Conservation (phyloP, 1,140 invertebrate genomes). For the Diorhabda elongata region DNA sequence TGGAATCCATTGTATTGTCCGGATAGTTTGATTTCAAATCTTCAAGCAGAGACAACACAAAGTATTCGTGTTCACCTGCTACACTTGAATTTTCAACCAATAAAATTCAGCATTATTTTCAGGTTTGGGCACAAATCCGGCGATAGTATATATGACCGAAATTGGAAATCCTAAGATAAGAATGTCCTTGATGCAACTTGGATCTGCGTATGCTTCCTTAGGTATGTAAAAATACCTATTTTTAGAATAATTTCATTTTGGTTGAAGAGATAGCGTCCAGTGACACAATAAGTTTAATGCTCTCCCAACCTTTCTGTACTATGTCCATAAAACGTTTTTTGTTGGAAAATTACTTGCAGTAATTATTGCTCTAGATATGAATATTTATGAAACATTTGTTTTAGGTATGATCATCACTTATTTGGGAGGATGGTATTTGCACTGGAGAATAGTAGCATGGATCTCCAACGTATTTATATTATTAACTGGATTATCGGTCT, state of each 20-base stretch:
- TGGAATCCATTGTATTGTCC: too few species aligned
- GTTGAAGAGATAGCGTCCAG: too few species aligned
- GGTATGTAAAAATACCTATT: constrained; percentile 17
- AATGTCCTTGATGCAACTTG: constrained; percentile 48
- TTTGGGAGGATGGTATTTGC: neutral
- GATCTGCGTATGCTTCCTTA: constrained; percentile 32
- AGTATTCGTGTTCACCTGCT: too few species aligned
- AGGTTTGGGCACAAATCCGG: constrained; percentile 56
- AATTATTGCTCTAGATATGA: too few species aligned
- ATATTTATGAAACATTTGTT: neutral
- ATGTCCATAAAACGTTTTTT: too few species aligned
- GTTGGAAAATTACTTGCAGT: too few species aligned
- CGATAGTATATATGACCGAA: constrained; percentile 60
- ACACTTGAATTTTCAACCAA: too few species aligned
- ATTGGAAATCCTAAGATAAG: constrained; percentile 55
- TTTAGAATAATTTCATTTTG: too few species aligned
- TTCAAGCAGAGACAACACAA: too few species aligned
- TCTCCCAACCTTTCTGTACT: too few species aligned
- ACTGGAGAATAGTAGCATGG: neutral
- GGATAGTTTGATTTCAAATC: too few species aligned
- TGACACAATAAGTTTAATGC: too few species aligned
- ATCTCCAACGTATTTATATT: neutral
- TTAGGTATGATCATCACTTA: neutral
- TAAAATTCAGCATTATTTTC: constrained; percentile 9
- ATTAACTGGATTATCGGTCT: neutral